phyloP scores from a whole-genome alignment of 2,888 invertebrate species.

The Conchocele bisecta region DNA sequence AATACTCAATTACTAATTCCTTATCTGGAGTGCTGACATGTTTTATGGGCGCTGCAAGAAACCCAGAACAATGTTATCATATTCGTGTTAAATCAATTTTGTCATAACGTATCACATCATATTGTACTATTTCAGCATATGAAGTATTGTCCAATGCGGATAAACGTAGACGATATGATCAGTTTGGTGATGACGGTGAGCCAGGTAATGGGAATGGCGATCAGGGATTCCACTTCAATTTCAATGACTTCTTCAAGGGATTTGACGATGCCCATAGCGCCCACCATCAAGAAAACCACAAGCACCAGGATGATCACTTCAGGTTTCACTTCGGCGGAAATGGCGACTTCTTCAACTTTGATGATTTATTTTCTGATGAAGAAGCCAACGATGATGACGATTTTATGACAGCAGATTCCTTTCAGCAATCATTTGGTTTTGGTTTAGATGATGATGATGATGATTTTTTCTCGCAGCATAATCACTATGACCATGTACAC shows the following conservation, averaged over 20 bases:
- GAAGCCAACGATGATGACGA: slow-evolving; percentile 72
- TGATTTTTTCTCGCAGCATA: slow-evolving; percentile 54
- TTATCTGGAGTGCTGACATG: too few relatives aligned
- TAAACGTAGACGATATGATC: slow-evolving; percentile 83
- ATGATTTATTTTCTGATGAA: slow-evolving; percentile 80
- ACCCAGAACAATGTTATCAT: too few relatives aligned
- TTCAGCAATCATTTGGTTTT: slow-evolving; percentile 76
- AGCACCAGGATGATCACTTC: slow-evolving; percentile 52
- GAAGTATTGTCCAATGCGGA: slow-evolving; percentile 83
- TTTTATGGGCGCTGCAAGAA: neutral
- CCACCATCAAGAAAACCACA: slow-evolving; percentile 62
- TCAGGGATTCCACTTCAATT: slow-evolving; percentile 72
- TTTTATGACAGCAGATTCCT: slow-evolving; percentile 75
- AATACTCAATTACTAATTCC: too few relatives aligned
- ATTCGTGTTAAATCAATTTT: neutral
- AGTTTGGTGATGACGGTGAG: slow-evolving; percentile 81
- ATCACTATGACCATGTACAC: slow-evolving; percentile 58
- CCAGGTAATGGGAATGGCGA: slow-evolving; percentile 64
- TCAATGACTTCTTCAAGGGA: slow-evolving; percentile 82
- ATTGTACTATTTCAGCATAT: slow-evolving; percentile 83
- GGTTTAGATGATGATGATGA: slow-evolving; percentile 53
- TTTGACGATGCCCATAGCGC: slow-evolving; percentile 75
- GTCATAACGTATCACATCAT: neutral
- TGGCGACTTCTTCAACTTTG: slow-evolving; percentile 78
- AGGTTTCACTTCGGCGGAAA: slow-evolving; percentile 59